Conservation (phyloP, 1,140 invertebrate species). For the Drosophila sucinea region DNA sequence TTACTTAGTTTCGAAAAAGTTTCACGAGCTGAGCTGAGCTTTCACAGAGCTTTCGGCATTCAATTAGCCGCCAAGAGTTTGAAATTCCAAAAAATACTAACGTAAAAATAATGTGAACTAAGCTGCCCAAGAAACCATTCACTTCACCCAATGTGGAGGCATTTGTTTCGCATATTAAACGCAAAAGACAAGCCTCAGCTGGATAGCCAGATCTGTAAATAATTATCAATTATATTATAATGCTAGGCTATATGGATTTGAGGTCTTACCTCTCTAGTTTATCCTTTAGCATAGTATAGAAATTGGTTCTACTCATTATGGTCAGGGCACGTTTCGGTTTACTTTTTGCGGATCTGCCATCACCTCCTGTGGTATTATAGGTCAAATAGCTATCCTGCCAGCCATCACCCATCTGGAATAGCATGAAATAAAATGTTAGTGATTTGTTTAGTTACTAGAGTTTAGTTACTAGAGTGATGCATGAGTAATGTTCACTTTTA, state of each 20-base stretch:
- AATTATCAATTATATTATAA: no score
- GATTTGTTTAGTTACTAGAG: no score
- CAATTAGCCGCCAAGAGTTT: background rate
- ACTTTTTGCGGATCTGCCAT: background rate
- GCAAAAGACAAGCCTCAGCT: slow-evolving; percentile 62
- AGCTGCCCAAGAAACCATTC: slow-evolving; percentile 71
- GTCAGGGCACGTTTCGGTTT: slow-evolving; percentile 44
- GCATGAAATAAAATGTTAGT: no score
- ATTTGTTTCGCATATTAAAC: slow-evolving; percentile 78
- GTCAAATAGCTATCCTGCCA: slow-evolving; percentile 61
- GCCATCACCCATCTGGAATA: slow-evolving; percentile 51
- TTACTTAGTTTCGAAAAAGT: background rate
- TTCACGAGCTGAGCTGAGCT: background rate
- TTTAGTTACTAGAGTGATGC: no score
- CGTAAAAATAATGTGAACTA: slow-evolving; percentile 82
- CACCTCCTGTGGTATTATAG: slow-evolving; percentile 53
- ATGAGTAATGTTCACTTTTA: no score
- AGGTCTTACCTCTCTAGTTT: slow-evolving; percentile 60
- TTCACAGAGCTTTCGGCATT: background rate
- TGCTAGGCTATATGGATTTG: background rate
- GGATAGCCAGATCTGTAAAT: slow-evolving; percentile 56
- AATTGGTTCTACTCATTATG: slow-evolving; percentile 58
- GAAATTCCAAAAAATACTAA: slow-evolving; percentile 4
- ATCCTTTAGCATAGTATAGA: slow-evolving; percentile 68
- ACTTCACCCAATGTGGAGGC: slow-evolving; percentile 63